Conservation (phyloP, 1,140 invertebrate genomes). For the Anagrus nilaparvatae region DNA sequence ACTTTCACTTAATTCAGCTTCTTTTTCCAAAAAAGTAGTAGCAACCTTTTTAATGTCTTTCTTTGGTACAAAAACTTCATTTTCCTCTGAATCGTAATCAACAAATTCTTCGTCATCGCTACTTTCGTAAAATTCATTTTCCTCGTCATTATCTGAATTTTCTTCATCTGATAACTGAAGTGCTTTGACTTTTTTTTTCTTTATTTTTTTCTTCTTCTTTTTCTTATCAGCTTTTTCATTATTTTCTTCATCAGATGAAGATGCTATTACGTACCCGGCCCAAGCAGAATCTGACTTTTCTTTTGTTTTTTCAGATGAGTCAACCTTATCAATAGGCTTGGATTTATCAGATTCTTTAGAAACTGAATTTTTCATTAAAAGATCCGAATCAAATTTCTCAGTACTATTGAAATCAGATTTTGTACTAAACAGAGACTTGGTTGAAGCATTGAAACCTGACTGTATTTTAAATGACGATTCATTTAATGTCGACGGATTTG, state of each 20-base stretch:
- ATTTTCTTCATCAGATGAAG: slow-evolving; percentile 40
- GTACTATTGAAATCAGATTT: no score
- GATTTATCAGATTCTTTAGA: neutral
- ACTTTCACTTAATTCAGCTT: slow-evolving; percentile 78
- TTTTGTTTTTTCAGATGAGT: slow-evolving; percentile 9
- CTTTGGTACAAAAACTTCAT: slow-evolving; percentile 49
- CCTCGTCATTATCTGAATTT: slow-evolving; percentile 18
- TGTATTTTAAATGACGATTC: no score
- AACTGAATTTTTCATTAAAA: neutral
- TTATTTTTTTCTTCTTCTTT: slow-evolving; percentile 18
- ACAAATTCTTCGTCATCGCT: slow-evolving; percentile 41
- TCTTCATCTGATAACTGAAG: slow-evolving; percentile 28
- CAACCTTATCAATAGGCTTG: no score
- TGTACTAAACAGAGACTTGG: no score
- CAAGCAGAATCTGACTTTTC: slow-evolving; percentile 7
- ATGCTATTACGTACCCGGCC: slow-evolving; percentile 7
- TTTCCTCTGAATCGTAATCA: slow-evolving; percentile 68
- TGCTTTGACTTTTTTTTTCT: no score
- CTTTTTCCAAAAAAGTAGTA: slow-evolving; percentile 67
- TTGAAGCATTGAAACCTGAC: no score
- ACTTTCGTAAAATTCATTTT: slow-evolving; percentile 27
- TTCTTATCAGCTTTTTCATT: slow-evolving; percentile 13
- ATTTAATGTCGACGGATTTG: no score
- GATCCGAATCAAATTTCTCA: no score
- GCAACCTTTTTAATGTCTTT: slow-evolving; percentile 43